Evolutionary conservation across 2,888 invertebrate genomes (phyloP), one percentile per base, ranked within the genome.

Genomic region (Trimorus sp.): DNA sequence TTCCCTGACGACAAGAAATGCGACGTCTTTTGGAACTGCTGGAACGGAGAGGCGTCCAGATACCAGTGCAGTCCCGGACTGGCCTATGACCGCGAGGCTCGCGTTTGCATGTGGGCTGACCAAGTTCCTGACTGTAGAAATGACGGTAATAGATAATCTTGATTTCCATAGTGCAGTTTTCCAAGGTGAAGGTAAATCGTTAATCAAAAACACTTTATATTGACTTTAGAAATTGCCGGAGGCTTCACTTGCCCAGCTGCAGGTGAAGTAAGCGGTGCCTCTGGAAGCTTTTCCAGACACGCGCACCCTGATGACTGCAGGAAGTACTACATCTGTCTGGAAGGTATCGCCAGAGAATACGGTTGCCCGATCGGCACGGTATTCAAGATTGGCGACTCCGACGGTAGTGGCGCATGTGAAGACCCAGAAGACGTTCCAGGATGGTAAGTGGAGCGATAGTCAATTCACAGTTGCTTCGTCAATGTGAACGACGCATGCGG

Each of bases 51-150:
- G 92, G 95, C 98, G 6, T 97, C 97, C 90, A 95, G 97, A 89
- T 98, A 98, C 93, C 97, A 98, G 92, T 98, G 98, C 93, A 97
- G 98, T 86, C 98, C 98, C 88, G 98, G 98, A 87, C 94, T 98
- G 65, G 98, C 98, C 85, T 98, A 98, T 93, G 97, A 98, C 93
- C 94, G 97, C 86, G 97, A 98, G 92, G 95, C 97, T 68, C 95
- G 98, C 86, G 97, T 98, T 75, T 98, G 98, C 93, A 97, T 98
- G 97, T 97, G 98, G 98, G 97, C 98, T 87, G 97, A 98, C 93
- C 96, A 97, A 93, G 97, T 98, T 79, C 96, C 97, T 68, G 96
- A 98, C 92, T 98, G 98, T 94, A 97, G 93, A 92, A 95, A 95
- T 90, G 97, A 97, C 92, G 97, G 97, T 49, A 49, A 8, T 4